Base-by-base conservation (phyloP, 2,797 vertebrate species). In the Crenichthys baileyi region DNA sequence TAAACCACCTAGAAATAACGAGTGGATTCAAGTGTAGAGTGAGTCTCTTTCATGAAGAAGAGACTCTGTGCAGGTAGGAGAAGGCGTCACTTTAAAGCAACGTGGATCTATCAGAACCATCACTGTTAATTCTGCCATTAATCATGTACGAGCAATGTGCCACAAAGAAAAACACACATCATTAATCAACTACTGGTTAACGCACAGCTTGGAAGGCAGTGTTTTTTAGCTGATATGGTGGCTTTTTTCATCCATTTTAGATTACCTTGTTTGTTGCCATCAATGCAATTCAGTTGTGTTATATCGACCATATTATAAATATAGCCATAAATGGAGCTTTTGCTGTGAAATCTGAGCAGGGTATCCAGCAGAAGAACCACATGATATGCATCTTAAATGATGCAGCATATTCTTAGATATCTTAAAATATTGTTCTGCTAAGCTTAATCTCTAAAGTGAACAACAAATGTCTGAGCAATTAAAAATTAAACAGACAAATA, bases 111-210 rank as follows among this genome's bases (percentile, higher is more conserved):
- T 75, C 73, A 75, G 73, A 75, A 75, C 73, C 60, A 50, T 63
- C 73, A 63, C 2, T 3, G 58, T 63, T 75, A 75, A 75, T 75
- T 75, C 73, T 63, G 44, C 58, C 73, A 75, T 75, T 75, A 75
- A 75, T 75, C 73, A 63, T 11, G 44, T 63, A 15, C 41, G 44
- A 63, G 58, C 29, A 75, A 75, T 67, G 85, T 80, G 81, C 78
- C 82, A 79, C 79, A 61, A 86, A 90, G 77, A 80, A 88, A 75
- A 85, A 83, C 29, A 75, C 46, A 48, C 29, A 63, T 31, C 73
- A 75, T 75, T 58, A 50, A 75, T 75, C 73, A 63, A 48, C 44
- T 50, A 26, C 58, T 48, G 73, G 41, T 63, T 75, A 75, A 63
- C 50, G 41, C n/a, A 31, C 39, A 29, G 39, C 56, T 20, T 22